Percentiles rank a stretch among this genome's conserved stretches.
Evolutionary conservation across 2,888 invertebrate species (phyloP).

Genomic region (Caenorhabditis drosophilae): DNA sequence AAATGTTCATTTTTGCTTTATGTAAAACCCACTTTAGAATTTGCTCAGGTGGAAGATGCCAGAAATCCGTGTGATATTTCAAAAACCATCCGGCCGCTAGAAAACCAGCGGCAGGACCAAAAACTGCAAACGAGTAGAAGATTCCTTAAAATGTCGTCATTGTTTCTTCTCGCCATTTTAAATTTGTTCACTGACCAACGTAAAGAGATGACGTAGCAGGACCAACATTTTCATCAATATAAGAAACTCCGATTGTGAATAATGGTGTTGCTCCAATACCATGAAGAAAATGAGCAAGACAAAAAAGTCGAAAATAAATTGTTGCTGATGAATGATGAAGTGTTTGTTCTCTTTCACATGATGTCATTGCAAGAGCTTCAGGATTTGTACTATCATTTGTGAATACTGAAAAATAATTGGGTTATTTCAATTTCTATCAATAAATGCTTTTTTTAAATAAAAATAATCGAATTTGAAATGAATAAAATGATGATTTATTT

Average conservation of each 20-base stretch:
- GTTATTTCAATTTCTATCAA: no score
- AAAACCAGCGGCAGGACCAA: slow-evolving; percentile 86
- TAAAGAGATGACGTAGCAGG: slow-evolving; percentile 61
- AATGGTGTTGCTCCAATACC: slow-evolving; percentile 86
- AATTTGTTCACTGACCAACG: no score
- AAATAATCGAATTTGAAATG: no score
- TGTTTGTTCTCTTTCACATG: slow-evolving; percentile 30
- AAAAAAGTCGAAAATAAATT: slow-evolving; percentile 75
- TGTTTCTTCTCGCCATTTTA: no score
- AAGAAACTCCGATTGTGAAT: slow-evolving; percentile 86
- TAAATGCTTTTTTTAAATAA: no score
- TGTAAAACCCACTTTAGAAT: slow-evolving; percentile 45
- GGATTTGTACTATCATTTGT: slow-evolving; percentile 26
- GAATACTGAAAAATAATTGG: slow-evolving; percentile 38
- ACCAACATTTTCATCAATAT: slow-evolving; percentile 84
- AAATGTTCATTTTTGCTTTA: no score
- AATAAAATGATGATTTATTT: no score
- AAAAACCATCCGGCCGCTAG: slow-evolving; percentile 82
- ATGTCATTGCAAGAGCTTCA: slow-evolving; percentile 26
- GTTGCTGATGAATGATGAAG: slow-evolving; percentile 11
- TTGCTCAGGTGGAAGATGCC: slow-evolving; percentile 59
- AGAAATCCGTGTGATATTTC: slow-evolving; percentile 75
- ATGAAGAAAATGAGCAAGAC: slow-evolving; percentile 82
- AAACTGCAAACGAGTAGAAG: slow-evolving; percentile 83
- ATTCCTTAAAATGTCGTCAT: no score